A percentile compares a stretch with the other conserved stretches of the same genome.
phyloP scores from a whole-genome alignment of 2,888 invertebrate species.

The Hirtodrosophila confusa region DNA sequence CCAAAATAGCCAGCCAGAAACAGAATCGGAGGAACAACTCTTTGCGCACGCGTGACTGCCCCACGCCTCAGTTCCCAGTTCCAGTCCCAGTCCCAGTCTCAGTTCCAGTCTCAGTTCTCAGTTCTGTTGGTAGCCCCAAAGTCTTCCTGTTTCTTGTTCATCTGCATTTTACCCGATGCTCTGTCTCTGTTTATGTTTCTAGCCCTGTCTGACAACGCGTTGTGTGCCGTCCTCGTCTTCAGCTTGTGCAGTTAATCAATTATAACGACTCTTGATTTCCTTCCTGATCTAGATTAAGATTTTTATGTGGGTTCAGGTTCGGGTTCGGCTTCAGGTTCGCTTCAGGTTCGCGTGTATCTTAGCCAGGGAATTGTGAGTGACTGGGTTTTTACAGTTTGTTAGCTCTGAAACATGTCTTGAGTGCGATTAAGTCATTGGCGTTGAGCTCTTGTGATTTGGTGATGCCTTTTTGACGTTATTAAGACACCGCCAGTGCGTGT shows the following conservation, averaged over 20 bases:
- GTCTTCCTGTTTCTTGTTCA: conserved; percentile 75
- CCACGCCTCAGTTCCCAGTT: conserved; percentile 17
- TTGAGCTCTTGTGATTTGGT: conserved; percentile 38
- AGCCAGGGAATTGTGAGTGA: conserved; percentile 9
- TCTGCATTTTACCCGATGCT: conserved; percentile 66
- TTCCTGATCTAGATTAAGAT: conserved; percentile 83
- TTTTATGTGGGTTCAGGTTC: conserved; percentile 60
- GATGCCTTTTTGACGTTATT: conserved; percentile 40
- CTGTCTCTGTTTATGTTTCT: conserved; percentile 16
- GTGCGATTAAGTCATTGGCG: conserved; percentile 66
- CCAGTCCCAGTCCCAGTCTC: conserved; percentile 10
- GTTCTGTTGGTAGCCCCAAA: conserved; percentile 34
- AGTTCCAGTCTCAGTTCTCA: conserved; percentile 22
- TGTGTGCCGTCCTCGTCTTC: conserved; percentile 19
- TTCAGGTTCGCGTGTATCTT: conserved; percentile 28
- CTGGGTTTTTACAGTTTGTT: conserved; percentile 55
- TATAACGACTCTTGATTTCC: conserved; percentile 84
- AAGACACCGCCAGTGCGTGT: conserved; percentile 59
- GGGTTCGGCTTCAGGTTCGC: conserved; percentile 20
- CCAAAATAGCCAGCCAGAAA: conserved; percentile 63
- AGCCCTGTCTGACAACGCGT: conserved; percentile 6
- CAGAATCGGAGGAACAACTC: conserved; percentile 17
- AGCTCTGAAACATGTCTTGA: conserved; percentile 19
- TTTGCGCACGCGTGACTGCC: conserved; percentile 69
- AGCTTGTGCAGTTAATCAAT: conserved; percentile 82